Conservation (phyloP, 2,113 vertebrate species). For the Myiopsitta monachus region DNA sequence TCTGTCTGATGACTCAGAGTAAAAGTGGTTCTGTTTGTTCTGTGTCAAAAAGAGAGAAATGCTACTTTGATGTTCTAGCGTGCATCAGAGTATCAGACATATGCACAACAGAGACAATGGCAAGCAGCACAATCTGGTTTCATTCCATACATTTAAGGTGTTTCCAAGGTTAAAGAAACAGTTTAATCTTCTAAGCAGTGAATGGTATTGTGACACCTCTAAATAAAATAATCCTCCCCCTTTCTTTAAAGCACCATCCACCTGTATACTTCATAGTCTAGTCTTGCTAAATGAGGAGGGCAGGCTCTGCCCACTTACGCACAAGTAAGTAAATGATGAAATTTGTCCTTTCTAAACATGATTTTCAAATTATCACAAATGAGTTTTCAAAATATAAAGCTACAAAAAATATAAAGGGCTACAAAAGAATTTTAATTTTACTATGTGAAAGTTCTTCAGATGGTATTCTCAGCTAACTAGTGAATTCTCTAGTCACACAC, state of each 20-base stretch:
- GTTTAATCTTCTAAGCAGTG: background rate
- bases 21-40: conserved; percentile 45
- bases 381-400: background rate
- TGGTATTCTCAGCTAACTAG: background rate
- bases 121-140: background rate
- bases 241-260: background rate
- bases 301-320: background rate
- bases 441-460: background rate
- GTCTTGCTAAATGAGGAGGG: background rate
- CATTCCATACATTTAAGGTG: background rate
- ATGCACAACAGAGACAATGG: background rate
- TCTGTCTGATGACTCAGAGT: conserved; percentile 40
- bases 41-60: background rate
- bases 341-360: background rate
- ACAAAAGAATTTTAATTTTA: background rate
- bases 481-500: background rate
- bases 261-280: background rate
- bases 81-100: conserved; percentile 6
- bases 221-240: background rate
- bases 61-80: conserved; percentile 17
- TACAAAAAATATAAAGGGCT: background rate
- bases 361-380: conserved; percentile 14
- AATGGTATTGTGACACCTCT: background rate
- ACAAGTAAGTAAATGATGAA: background rate
- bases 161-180: background rate